A percentile compares a stretch with the other conserved stretches of the same genome.
Evolutionary conservation across 2,888 invertebrate genomes (phyloP).

Genomic region (Masnerella sp.): DNA sequence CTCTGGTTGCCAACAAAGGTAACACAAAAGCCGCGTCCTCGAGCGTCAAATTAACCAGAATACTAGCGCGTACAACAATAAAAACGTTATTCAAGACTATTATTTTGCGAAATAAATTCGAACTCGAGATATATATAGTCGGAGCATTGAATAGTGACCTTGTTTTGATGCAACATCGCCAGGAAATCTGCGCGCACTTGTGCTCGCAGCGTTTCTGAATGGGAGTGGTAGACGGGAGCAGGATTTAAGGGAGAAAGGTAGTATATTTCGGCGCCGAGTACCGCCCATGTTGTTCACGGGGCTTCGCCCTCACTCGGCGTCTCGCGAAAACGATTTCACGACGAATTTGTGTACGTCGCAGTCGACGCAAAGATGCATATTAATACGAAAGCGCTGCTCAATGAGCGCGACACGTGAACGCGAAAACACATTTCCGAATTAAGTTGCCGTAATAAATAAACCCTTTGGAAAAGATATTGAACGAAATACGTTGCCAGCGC

Average conservation of each 20-base stretch:
- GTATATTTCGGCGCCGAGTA: constrained; percentile 71
- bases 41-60: constrained; percentile 25
- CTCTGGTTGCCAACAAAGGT: not conserved
- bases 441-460: not conserved
- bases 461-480: not conserved
- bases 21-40: not conserved
- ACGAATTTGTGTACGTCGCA: constrained; percentile 57
- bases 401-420: constrained; percentile 14
- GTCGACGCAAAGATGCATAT: constrained; percentile 36
- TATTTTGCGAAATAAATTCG: constrained; percentile 34
- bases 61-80: constrained; percentile 23
- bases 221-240: constrained; percentile 59
- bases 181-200: constrained; percentile 55
- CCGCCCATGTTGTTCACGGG: constrained; percentile 75
- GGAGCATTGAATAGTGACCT: constrained; percentile 67
- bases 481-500: constrained; percentile 8
- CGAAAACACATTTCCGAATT: not conserved
- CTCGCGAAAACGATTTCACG: constrained; percentile 70
- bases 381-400: constrained; percentile 47
- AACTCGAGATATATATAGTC: constrained; percentile 18
- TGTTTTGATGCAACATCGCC: constrained; percentile 66
- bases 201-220: constrained; percentile 58
- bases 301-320: constrained; percentile 71
- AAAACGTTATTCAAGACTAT: constrained; percentile 31
- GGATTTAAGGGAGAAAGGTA: constrained; percentile 72